Percentiles rank a stretch among this genome's conserved stretches.
These are phyloP conservation scores for Diadema setosum DNA, from an alignment of 35 echinoderm and acorn worm species.

Conservation along the genomic window DNA sequence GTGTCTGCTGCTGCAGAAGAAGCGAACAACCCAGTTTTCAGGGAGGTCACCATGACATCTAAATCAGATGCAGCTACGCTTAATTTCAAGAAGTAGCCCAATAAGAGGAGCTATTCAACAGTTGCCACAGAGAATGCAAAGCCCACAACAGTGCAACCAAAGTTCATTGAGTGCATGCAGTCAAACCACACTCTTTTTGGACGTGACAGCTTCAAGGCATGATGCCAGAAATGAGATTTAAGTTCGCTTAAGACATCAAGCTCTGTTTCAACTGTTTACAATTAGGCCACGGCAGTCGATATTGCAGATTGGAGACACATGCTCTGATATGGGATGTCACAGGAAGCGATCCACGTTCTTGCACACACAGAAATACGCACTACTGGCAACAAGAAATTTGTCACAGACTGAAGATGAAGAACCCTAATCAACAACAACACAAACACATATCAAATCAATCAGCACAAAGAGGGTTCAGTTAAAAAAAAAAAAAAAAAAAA, in stretches of 20 bases:
- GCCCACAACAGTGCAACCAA: not conserved
- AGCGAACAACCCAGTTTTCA: constrained; percentile 34
- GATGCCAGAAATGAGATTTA: not conserved
- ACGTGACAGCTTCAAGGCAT: not conserved
- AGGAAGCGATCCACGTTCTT: not conserved
- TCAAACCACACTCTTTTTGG: not conserved
- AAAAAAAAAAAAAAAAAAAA: too few relatives aligned
- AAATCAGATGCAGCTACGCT: not conserved
- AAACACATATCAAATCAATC: too few relatives aligned
- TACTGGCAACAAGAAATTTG: too few relatives aligned
- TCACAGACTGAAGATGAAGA: too few relatives aligned
- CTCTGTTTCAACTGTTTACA: constrained; percentile 48
- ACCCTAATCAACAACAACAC: too few relatives aligned
- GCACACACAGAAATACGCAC: not conserved
- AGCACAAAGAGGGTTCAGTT: too few relatives aligned
- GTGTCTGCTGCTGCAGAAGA: not conserved
- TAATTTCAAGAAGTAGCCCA: not conserved
- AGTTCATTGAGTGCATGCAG: not conserved
- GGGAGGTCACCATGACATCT: not conserved
- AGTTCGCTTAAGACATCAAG: not conserved
- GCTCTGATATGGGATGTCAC: constrained; percentile 1
- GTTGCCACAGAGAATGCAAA: not conserved
- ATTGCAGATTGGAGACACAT: constrained; percentile 25
- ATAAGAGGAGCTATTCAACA: not conserved
- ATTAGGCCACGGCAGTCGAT: not conserved